phyloP scores from a whole-genome alignment of 2,797 vertebrate species.

The Acipenser ruthenus region DNA sequence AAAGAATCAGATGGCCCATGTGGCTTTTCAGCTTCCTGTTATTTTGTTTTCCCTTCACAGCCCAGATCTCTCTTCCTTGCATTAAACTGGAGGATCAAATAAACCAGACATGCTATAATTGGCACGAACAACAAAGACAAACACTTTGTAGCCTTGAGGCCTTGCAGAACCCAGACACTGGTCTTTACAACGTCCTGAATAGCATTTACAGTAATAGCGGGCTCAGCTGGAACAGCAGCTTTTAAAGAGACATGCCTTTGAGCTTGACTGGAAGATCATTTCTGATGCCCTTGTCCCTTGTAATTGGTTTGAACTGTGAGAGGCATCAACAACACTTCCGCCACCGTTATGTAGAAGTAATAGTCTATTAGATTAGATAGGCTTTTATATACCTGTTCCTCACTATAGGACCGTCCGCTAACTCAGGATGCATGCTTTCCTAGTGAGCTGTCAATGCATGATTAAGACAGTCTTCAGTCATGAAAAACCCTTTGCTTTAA shows the following conservation, averaged over 20 bases:
- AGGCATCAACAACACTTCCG: no score
- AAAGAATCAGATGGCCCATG: constrained; percentile 47
- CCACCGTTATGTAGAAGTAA: no score
- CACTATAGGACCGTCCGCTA: no score
- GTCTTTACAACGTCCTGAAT: constrained; percentile 46
- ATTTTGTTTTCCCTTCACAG: constrained; percentile 36
- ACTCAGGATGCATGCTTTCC: no score
- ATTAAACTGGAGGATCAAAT: constrained; percentile 48
- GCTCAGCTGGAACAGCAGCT: constrained; percentile 1
- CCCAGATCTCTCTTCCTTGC: constrained; percentile 48
- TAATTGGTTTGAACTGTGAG: background rate
- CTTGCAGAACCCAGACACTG: constrained; percentile 47
- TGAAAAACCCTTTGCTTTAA: no score
- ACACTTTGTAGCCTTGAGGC: constrained; percentile 41
- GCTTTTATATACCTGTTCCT: no score
- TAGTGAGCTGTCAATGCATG: no score
- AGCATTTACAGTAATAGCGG: constrained; percentile 36
- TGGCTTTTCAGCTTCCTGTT: constrained; percentile 54
- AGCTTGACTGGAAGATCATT: background rate
- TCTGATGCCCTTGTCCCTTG: background rate
- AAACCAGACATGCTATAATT: constrained; percentile 48
- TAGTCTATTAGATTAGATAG: no score
- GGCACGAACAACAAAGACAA: constrained; percentile 51
- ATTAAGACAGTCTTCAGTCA: no score
- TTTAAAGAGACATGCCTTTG: background rate